phyloP scores from a whole-genome alignment of 2,888 invertebrate species.

The Mesoligia furuncula region DNA sequence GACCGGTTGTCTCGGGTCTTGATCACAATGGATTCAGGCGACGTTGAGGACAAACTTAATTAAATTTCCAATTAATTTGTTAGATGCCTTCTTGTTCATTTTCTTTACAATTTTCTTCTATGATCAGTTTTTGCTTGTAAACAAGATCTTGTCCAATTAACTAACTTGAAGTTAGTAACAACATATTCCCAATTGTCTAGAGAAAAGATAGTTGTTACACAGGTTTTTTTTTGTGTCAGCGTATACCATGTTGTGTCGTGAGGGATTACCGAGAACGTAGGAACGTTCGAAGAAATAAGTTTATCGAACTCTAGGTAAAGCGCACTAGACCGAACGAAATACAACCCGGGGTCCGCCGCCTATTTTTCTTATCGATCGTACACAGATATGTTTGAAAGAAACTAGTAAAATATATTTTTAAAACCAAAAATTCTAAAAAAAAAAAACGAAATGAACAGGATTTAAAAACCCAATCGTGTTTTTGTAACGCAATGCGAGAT shows the following conservation, averaged over 20 bases:
- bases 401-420: not conserved
- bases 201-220: conserved; percentile 16
- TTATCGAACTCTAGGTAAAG: conserved; percentile 61
- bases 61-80: conserved; percentile 39
- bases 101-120: conserved; percentile 5
- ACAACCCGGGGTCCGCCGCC: conserved; percentile 49
- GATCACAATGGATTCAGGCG: conserved; percentile 4
- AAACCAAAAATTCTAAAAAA: not conserved
- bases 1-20: not conserved
- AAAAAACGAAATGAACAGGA: not conserved
- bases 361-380: conserved; percentile 59
- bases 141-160: conserved; percentile 14
- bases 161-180: not conserved
- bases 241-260: conserved; percentile 10
- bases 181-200: not conserved
- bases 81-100: not conserved
- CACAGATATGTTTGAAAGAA: not conserved
- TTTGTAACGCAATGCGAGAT: not conserved
- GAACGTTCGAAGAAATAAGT: conserved; percentile 74
- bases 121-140: conserved; percentile 2
- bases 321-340: conserved; percentile 66
- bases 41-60: conserved; percentile 22
- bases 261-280: conserved; percentile 60
- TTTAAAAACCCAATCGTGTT: not conserved
- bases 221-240: conserved; percentile 45